Conservation (phyloP, 1,140 invertebrate genomes). For the Chelonus insularis region DNA sequence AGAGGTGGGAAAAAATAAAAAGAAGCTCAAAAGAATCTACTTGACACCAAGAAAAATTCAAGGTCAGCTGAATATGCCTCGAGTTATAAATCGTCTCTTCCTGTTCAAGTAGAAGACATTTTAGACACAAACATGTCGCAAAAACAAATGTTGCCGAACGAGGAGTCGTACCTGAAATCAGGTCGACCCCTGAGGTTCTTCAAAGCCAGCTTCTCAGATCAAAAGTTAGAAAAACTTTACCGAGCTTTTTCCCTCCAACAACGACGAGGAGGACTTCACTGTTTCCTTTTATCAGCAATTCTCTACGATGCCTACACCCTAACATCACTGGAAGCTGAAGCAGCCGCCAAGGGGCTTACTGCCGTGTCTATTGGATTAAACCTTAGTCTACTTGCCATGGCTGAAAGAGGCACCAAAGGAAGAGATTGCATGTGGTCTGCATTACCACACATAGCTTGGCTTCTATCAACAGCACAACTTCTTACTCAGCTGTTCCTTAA, state of each 20-base stretch:
- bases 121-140: constrained; percentile 39
- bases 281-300: constrained; percentile 71
- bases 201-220: constrained; percentile 51
- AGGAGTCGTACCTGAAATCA: constrained; percentile 55
- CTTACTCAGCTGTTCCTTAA: constrained; percentile 64
- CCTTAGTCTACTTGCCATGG: constrained; percentile 60
- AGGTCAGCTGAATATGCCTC: constrained; percentile 12
- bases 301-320: constrained; percentile 70
- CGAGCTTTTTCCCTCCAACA: constrained; percentile 75
- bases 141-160: constrained; percentile 49
- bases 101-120: not conserved
- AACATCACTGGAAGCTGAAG: constrained; percentile 47
- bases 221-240: constrained; percentile 72
- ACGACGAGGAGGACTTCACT: constrained; percentile 74
- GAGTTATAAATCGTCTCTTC: not conserved
- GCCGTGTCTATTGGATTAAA: constrained; percentile 62
- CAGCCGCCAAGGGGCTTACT: constrained; percentile 63
- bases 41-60: not conserved
- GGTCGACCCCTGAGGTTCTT: constrained; percentile 54
- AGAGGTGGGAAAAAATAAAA: not conserved
- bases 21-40: not conserved
- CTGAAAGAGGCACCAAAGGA: constrained; percentile 52
- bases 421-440: constrained; percentile 59
- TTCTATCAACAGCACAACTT: constrained; percentile 66
- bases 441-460: constrained; percentile 67